Evolutionary conservation across 2,888 invertebrate species (phyloP), one percentile per base, ranked within the genome.

Genomic region (Drosophila diplacantha): DNA sequence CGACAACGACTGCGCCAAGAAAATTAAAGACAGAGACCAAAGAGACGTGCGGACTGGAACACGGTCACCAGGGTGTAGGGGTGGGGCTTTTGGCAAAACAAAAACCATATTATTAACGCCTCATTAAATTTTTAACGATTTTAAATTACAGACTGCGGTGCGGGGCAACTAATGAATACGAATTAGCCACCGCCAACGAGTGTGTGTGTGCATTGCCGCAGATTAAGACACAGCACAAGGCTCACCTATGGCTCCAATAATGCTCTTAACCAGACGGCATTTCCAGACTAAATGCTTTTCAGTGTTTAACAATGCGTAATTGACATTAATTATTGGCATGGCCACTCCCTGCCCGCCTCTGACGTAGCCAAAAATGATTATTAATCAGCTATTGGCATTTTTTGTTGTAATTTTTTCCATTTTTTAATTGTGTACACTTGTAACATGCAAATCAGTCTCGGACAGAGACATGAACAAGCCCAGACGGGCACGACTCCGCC

Each of bases 81-180:
- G 32, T 12, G 34, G 38, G 43, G 37, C 38, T 24, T 22, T 41
- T 22, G 41, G 78, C 78, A 81, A 83, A 82, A 83, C 82, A 81
- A 83, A 71, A 80, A 80, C 71, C 80, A 75, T 79, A 74, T 79
- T 83, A 81, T 82, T 84, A 81, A 79, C 82, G 80, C 82, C 85
- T 85, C 85, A 85, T 83, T 83, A 85, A 83, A 79, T 78, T 81
- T 85, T 81, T 80, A 83, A 85, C 84, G 80, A 73, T 83, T 82
- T 80, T 74, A 81, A 85, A 85, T 83, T 83, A 85, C 80, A 84
- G 72, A 51, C 72, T 77, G 67, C 60, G 69, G 76, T 53, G 81
- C 71, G 71, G 71, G 72, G 63, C 71, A 69, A 74, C 82, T 83
- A 83, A 85, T 85, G 85, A 83, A 83, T 83, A 85, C 84, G 75